Evolutionary conservation across 2,888 invertebrate species (phyloP), one percentile per base, ranked within the genome.

Genomic region (Ditula angustiorana): DNA sequence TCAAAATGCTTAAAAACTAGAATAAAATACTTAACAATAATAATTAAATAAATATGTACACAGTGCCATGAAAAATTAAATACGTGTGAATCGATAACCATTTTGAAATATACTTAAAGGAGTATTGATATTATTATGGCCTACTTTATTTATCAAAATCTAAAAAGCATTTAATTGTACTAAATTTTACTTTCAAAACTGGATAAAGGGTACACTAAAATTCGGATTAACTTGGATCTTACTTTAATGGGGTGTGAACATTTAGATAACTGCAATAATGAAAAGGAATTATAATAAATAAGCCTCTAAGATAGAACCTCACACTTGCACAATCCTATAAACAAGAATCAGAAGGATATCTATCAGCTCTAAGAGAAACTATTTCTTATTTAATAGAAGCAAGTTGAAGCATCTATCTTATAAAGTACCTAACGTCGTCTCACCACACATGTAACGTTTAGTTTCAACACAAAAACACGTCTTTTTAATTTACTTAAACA

Each of bases 381-480:
- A 58, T 44, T 28, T 21, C 10, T 44, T 62, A 62, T 41, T 44
- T 19, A 24, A 21, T 56, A 56, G 33, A 69, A 68, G 73, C 58
- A 72, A 69, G 68, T 69, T 68, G 55, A 69, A 71, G 67, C 63
- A 73, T 79, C 81, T 75, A 82, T 83, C 81, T 82, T 81, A 80
- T 62, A 73, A 74, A 84, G 79, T 80, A 81, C 86, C 89, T 90
- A 87, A 85, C 89, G 87, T 88, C 92, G 92, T 92, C 92, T 92
- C 92, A 92, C 92, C 91, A 92, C 92, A 92, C 92, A 92, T 92
- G 92, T 91, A 92, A 92, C 92, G 88, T 89, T 86, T 79, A 80
- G 72, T 69, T 72, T 68, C 35, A 61, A 74, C 75, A 77, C 74
- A 73, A 66, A 75, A 78, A 73, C 78, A 77, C 86, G 87, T 90